Base-by-base conservation (phyloP, 2,113 vertebrate genomes). In the Narcine bancroftii region DNA sequence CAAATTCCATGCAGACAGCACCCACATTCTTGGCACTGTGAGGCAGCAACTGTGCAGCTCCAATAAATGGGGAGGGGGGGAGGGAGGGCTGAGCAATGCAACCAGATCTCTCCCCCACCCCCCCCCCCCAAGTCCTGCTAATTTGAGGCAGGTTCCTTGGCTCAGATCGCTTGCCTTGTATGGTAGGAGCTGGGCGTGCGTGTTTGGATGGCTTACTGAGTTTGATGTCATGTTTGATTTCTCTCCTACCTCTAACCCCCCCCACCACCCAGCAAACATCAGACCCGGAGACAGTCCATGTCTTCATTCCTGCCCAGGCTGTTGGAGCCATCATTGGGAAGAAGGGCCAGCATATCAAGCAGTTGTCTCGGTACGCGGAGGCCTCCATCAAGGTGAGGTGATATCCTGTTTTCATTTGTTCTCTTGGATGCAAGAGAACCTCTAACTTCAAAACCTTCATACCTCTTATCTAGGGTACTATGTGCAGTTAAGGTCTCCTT, bases 281-380 rank as follows among this genome's bases (percentile, higher is more conserved):
- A 0, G 98, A 99, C 95, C 98, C 98, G 95, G 98, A 99, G 96
- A 98, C 97, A 0, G 98, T 99, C 6, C 97, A 99, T 21, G 96
- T 99, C 17, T 99, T 99, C 96, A 99, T 99, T 93, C 98, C 98
- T 0, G 98, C 98, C 0, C 98, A 99, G 95, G 98, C 98, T 0
- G 98, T 99, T 17, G 98, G 98, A 0, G 98, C 98, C 92, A 98
- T 99, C 95, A 99, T 99, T 0, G 98, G 98, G 60, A 99, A 98
- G 97, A 99, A 99, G 93, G 98, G 98, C 0, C 98, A 99, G 93
- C 98, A 99, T 94, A 99, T 99, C 95, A 99, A 99, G 45, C 98
- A 99, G 95, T 97, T 99, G 89, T 99, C 98, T 47, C 97, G 98
- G 50, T 99, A 98, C 0, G 98, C 98, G 92, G 98, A 98, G 0